phyloP scores from a whole-genome alignment of 2,888 invertebrate genomes.

The Monoplex corrugatus region DNA sequence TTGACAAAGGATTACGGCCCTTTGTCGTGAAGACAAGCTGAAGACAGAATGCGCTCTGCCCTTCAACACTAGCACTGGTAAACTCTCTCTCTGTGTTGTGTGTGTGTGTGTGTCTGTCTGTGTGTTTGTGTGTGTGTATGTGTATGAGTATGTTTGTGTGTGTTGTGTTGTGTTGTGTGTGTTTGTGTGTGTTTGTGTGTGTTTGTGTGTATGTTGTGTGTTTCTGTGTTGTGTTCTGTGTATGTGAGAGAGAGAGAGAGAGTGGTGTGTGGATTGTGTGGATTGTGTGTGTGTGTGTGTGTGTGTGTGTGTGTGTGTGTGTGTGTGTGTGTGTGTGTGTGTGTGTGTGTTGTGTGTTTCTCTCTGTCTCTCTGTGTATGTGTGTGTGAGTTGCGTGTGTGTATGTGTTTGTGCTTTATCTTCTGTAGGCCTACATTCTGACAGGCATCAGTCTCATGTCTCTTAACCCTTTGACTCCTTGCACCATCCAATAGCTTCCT shows the following conservation, averaged over 20 bases:
- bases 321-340: constrained; percentile 18
- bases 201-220: constrained; percentile 36
- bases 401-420: constrained; percentile 8
- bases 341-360: constrained; percentile 22
- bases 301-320: constrained; percentile 18
- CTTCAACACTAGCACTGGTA: too few relatives aligned
- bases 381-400: constrained; percentile 13
- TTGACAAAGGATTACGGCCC: too few relatives aligned
- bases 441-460: too few relatives aligned
- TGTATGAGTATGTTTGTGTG: too few relatives aligned
- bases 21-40: too few relatives aligned
- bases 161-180: constrained; percentile 35
- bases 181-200: constrained; percentile 19
- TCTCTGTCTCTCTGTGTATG: constrained; percentile 28
- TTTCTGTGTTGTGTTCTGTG: not conserved
- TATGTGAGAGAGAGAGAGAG: not conserved
- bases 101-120: not conserved
- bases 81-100: too few relatives aligned
- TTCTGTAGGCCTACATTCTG: too few relatives aligned
- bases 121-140: constrained; percentile 29
- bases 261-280: too few relatives aligned
- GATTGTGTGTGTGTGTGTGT: constrained; percentile 5
- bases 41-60: too few relatives aligned
- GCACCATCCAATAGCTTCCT: too few relatives aligned
- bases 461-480: too few relatives aligned